A percentile compares a stretch with the other conserved stretches of the same genome.
phyloP scores from a whole-genome alignment of 2,888 invertebrate species.

The Drosophila robusta region DNA sequence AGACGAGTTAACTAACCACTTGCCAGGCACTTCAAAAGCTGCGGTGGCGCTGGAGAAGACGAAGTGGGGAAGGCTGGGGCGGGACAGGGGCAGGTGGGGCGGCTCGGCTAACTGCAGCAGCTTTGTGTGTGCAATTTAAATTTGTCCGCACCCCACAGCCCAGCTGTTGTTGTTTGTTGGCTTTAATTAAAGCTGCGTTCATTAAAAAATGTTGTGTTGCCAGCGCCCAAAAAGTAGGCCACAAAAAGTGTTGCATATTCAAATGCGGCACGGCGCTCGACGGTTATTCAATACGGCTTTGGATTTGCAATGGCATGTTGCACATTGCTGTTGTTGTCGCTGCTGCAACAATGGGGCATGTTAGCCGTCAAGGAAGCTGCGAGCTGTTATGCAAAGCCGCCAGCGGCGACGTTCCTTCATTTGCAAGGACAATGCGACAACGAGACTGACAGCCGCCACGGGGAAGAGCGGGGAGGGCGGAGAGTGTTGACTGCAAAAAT shows the following conservation, averaged over 20 bases:
- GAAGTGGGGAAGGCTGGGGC: background rate
- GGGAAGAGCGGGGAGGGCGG: background rate
- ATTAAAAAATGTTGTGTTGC: constrained; percentile 57
- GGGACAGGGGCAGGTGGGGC: background rate
- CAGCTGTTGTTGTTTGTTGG: constrained; percentile 31
- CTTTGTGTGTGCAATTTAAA: constrained; percentile 48
- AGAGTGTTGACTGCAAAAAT: constrained; percentile 4
- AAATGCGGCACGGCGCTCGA: constrained; percentile 27
- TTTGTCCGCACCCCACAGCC: constrained; percentile 36
- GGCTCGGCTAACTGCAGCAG: background rate
- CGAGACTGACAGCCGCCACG: constrained; percentile 22
- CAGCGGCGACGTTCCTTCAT: constrained; percentile 74
- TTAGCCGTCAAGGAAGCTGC: constrained; percentile 66
- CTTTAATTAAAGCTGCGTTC: constrained; percentile 70
- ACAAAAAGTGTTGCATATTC: constrained; percentile 79
- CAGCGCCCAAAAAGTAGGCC: constrained; percentile 60
- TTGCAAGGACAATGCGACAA: constrained; percentile 80
- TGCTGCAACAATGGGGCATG: constrained; percentile 59
- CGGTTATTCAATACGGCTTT: constrained; percentile 65
- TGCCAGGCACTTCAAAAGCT: constrained; percentile 54
- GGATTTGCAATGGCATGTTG: constrained; percentile 34
- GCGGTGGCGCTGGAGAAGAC: background rate
- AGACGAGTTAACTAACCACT: constrained; percentile 83
- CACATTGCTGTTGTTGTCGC: constrained; percentile 18
- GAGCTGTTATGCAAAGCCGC: constrained; percentile 62